Conservation (phyloP, 2,113 vertebrate species). For the Malurus alboscapulatus region DNA sequence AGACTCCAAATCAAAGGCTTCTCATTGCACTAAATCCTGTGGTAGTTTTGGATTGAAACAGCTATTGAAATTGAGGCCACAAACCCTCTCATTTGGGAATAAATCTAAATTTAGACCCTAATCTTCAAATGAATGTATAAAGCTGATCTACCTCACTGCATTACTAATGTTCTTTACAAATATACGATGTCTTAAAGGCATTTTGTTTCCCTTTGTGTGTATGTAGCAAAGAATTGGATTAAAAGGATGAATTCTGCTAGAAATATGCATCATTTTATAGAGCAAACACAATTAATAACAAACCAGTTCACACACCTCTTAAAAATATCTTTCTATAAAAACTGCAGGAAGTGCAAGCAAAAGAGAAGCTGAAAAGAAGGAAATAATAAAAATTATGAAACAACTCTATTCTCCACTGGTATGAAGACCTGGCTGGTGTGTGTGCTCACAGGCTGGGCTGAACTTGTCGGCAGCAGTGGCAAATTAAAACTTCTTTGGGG, state of each 20-base stretch:
- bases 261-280: neutral
- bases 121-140: neutral
- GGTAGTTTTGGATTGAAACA: neutral
- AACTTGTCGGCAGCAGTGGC: neutral
- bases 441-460: neutral
- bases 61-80: neutral
- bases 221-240: neutral
- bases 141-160: slow-evolving; percentile 3
- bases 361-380: neutral
- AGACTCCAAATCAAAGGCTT: neutral
- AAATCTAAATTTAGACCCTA: slow-evolving; percentile 29
- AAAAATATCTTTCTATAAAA: neutral
- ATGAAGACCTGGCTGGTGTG: neutral
- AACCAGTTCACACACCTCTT: neutral
- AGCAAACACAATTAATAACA: neutral
- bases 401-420: neutral
- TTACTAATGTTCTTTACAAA: slow-evolving; percentile 38
- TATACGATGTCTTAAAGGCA: neutral
- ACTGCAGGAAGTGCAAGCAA: neutral
- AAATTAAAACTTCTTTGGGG: neutral
- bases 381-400: neutral
- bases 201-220: neutral
- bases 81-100: neutral
- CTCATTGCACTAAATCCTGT: neutral
- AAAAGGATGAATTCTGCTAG: neutral